Percentiles rank a stretch among this genome's conserved stretches.
These are phyloP conservation scores for Gopherus evgoodei DNA, from an alignment of 2,113 vertebrate genomes.

Conservation along the genomic window DNA sequence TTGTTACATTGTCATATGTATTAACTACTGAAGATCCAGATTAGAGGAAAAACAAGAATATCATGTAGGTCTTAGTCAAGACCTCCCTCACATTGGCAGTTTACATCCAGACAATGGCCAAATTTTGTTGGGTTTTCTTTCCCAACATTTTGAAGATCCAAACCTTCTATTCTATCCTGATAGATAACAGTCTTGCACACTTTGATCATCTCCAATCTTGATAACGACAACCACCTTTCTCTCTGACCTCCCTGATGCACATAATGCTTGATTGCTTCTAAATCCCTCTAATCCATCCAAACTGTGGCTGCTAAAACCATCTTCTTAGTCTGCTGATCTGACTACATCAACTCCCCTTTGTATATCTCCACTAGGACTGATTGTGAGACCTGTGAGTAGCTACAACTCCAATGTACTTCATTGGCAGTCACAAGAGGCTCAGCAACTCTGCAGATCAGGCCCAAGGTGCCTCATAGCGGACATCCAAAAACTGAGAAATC, in stretches of 20 bases:
- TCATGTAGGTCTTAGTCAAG: not conserved
- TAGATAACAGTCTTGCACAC: not conserved
- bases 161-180: not conserved
- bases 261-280: not conserved
- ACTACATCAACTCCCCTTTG: not conserved
- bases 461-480: not conserved
- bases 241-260: not conserved
- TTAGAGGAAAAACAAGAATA: not conserved
- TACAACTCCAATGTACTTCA: not conserved
- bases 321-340: not conserved
- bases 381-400: not conserved
- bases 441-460: not conserved
- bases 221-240: not conserved
- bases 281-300: not conserved
- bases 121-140: not conserved
- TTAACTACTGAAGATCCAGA: not conserved
- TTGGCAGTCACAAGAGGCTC: not conserved
- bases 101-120: not conserved
- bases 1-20: not conserved
- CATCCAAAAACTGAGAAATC: not conserved
- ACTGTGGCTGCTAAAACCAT: not conserved
- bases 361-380: not conserved
- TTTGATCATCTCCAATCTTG: not conserved
- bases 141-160: not conserved
- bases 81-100: not conserved